Conservation (phyloP, 1,140 invertebrate genomes). For the Apolygus lucorum region DNA sequence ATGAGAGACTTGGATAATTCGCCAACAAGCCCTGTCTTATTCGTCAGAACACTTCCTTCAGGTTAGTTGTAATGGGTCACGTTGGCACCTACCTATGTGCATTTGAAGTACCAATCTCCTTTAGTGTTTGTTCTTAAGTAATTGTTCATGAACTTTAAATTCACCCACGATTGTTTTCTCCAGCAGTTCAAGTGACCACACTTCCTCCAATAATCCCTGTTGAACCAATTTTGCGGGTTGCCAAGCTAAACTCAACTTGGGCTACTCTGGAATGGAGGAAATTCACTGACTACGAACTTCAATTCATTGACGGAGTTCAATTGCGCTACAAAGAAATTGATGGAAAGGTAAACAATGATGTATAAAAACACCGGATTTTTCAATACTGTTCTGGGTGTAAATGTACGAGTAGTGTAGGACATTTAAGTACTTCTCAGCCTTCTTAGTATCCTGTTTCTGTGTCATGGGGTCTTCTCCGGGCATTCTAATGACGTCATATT, state of each 20-base stretch:
- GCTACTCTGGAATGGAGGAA: slow-evolving; percentile 71
- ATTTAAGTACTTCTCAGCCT: too few relatives aligned
- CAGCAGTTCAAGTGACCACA: slow-evolving; percentile 41
- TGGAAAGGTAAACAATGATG: slow-evolving; percentile 47
- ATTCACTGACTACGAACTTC: slow-evolving; percentile 66
- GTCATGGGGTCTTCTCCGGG: too few relatives aligned
- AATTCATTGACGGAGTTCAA: slow-evolving; percentile 63
- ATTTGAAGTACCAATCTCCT: too few relatives aligned
- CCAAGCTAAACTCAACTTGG: slow-evolving; percentile 66
- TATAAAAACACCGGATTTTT: too few relatives aligned
- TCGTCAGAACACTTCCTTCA: slow-evolving; percentile 52
- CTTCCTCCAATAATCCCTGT: slow-evolving; percentile 55
- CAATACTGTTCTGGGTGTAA: too few relatives aligned
- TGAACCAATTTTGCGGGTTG: slow-evolving; percentile 60
- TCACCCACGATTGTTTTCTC: too few relatives aligned
- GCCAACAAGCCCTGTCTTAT: slow-evolving; percentile 62
- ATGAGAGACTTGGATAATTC: slow-evolving; percentile 61
- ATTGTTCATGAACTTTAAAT: too few relatives aligned
- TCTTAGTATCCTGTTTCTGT: too few relatives aligned
- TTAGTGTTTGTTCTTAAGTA: background rate
- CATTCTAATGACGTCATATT: too few relatives aligned
- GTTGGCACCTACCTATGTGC: background rate
- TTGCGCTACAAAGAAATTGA: slow-evolving; percentile 60
- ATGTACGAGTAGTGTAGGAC: too few relatives aligned
- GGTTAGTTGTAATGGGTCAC: too few relatives aligned